Percentiles rank a stretch among this genome's conserved stretches.
phyloP scores from a whole-genome alignment of 2,797 vertebrate genomes.

The Lacerta viridis region DNA sequence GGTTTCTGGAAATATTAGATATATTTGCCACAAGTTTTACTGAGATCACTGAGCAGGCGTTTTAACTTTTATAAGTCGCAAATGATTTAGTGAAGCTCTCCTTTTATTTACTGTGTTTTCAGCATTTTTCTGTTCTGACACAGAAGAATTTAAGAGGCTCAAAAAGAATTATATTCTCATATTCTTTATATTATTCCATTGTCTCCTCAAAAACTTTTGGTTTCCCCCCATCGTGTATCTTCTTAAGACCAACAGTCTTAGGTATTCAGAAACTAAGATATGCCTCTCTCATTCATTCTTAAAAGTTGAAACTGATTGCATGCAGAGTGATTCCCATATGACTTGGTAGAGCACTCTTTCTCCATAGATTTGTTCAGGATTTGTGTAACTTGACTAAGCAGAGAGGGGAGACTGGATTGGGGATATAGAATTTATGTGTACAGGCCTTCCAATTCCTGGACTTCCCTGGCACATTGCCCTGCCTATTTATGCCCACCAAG shows the following conservation, averaged over 20 bases:
- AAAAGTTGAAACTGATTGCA: background rate
- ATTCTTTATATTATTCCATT: constrained; percentile 59
- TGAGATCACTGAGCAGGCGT: constrained; percentile 76
- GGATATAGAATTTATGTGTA: background rate
- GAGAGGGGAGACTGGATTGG: background rate
- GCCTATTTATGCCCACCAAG: background rate
- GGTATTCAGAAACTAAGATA: background rate
- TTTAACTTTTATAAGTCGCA: constrained; percentile 77
- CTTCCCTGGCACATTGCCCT: background rate
- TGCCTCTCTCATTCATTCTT: background rate
- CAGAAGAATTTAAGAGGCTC: constrained; percentile 66
- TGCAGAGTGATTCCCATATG: background rate
- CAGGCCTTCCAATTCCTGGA: background rate
- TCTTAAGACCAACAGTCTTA: constrained; percentile 27
- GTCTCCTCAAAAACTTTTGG: constrained; percentile 44
- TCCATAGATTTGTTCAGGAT: background rate
- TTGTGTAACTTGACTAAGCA: background rate
- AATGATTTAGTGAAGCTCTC: constrained; percentile 79
- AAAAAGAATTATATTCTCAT: constrained; percentile 67
- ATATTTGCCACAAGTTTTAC: constrained; percentile 79
- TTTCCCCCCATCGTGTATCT: constrained; percentile 49
- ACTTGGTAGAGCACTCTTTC: background rate
- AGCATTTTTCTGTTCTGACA: constrained; percentile 75
- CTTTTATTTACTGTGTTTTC: constrained; percentile 79
- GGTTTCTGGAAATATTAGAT: constrained; percentile 80